Base-by-base conservation (phyloP, 2,888 invertebrate genomes). In the Gerris lacustris region DNA sequence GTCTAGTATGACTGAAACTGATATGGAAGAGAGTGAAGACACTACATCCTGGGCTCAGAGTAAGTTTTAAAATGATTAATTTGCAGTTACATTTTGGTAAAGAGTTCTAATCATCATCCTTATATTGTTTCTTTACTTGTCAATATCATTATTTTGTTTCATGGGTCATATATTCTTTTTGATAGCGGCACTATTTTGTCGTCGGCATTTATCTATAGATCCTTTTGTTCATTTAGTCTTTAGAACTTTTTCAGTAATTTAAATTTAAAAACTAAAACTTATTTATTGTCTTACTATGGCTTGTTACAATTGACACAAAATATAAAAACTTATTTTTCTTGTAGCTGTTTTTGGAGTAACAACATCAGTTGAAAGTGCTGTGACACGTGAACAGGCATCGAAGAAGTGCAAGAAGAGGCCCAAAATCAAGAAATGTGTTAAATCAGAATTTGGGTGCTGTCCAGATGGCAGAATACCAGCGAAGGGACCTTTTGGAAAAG, bases 371-470 rank as follows among this genome's bases (percentile, higher is more conserved):
- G 80, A 87, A 63, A 82, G 79, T 7, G 80, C 84, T 62, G 79
- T 84, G 71, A 82, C 82, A 0, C 82, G 81, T 68, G 82, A 82
- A 72, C 79, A 79, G n/a, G 82, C 78, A 18, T 72, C 77, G 47
- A 82, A 81, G 73, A 83, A 84, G 78, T 90, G 89, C 78, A 88
- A 86, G 76, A 82, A 84, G 0, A 81, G 80, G 69, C 69, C 66
- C 74, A 85, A 84, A 77, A 82, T 81, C 75, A 78, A 79, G 18
- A 76, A 77, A 70, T 93, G 93, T 77, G 82, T 82, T 15, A 84
- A 82, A 11, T 84, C 87, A 7, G 80, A 84, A 76, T 93, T 87
- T 78, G 94, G 94, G 6, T 96, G 96, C 78, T 96, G 96, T 78
- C 88, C 89, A 45, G 93, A 95, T 79, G 87, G 87, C 63, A 85